Conservation (phyloP, 2,113 vertebrate species). For the Perca fluviatilis region DNA sequence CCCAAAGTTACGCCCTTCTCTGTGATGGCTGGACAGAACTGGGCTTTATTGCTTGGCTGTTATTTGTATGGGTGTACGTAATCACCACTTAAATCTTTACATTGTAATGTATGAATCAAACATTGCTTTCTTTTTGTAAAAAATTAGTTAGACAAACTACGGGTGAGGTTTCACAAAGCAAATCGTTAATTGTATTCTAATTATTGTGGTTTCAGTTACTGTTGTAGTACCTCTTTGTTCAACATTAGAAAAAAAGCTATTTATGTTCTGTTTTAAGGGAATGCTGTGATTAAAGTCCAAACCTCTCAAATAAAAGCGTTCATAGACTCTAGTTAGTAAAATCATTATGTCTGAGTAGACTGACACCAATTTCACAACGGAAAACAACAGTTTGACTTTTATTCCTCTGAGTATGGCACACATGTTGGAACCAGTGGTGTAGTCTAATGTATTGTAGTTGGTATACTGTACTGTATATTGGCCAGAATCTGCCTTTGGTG, state of each 20-base stretch:
- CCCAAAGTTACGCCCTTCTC: too few species aligned
- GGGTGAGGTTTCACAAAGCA: neutral
- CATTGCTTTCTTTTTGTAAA: too few species aligned
- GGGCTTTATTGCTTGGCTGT: too few species aligned
- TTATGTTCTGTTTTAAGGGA: neutral
- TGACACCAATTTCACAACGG: neutral
- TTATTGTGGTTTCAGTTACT: neutral
- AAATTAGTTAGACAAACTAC: neutral
- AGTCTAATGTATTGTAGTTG: too few species aligned
- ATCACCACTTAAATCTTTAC: constrained; percentile 21
- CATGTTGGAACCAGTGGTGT: neutral
- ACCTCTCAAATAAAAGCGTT: neutral
- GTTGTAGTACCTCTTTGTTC: neutral
- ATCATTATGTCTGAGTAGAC: neutral
- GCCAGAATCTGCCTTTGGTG: too few species aligned
- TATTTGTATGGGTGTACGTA: neutral
- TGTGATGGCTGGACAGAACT: too few species aligned
- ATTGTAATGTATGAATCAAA: constrained; percentile 6
- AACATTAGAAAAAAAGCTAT: neutral
- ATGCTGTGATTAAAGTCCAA: neutral
- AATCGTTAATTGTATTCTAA: neutral
- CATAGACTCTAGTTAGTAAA: too few species aligned
- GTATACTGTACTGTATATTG: too few species aligned
- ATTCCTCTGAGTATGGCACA: neutral
- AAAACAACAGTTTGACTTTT: neutral